These are phyloP conservation scores for Hypolimnas misippus DNA, from an alignment of 2,888 invertebrate genomes.

Conservation along the genomic window DNA sequence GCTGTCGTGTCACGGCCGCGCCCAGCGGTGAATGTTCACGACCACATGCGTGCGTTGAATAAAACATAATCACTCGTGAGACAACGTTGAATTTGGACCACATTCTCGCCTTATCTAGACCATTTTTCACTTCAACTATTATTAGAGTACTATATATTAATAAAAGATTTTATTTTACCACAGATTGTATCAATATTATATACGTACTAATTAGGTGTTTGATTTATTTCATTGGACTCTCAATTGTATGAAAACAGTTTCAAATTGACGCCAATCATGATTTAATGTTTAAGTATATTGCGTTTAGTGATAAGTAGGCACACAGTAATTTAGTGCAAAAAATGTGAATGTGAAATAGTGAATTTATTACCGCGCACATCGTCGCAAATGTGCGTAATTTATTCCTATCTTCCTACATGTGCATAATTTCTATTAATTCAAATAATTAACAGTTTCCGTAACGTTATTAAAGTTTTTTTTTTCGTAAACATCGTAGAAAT, in stretches of 20 bases:
- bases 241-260: background rate
- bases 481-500: background rate
- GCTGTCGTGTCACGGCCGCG: constrained; percentile 73
- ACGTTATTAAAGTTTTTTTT: constrained; percentile 5
- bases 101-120: constrained; percentile 35
- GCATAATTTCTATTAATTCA: constrained; percentile 16
- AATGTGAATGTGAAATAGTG: background rate
- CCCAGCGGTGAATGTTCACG: constrained; percentile 61
- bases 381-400: constrained; percentile 21
- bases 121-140: constrained; percentile 34
- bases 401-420: constrained; percentile 13
- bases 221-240: background rate
- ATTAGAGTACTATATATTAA: constrained; percentile 15
- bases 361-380: constrained; percentile 14
- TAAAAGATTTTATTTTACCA: constrained; percentile 17
- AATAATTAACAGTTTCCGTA: constrained; percentile 15
- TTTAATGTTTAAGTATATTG: background rate
- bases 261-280: background rate
- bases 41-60: constrained; percentile 54
- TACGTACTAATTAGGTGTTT: background rate
- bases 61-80: constrained; percentile 54
- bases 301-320: background rate
- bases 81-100: constrained; percentile 46
- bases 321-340: constrained; percentile 4
- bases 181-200: background rate